A percentile compares a stretch with the other conserved stretches of the same genome.
These are phyloP conservation scores for Macrobrachium nipponense DNA, from an alignment of 1,140 invertebrate genomes.

Conservation along the genomic window DNA sequence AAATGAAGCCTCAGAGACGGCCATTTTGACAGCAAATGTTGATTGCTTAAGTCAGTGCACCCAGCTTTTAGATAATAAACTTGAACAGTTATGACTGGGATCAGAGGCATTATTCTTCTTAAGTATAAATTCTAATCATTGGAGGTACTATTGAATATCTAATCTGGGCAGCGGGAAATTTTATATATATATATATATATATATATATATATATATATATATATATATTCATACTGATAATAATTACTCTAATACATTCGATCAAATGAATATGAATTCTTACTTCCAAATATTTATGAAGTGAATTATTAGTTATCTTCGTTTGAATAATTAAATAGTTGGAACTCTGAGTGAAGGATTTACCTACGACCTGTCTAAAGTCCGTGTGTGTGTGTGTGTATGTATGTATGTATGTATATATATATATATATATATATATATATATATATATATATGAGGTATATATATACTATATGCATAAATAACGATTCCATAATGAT, in stretches of 20 bases:
- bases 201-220: conserved; percentile 31
- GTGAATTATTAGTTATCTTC: background rate
- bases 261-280: background rate
- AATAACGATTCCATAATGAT: background rate
- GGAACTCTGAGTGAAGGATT: no score
- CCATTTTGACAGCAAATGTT: no score
- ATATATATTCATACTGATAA: conserved; percentile 18
- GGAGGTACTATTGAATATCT: background rate
- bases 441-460: conserved; percentile 46
- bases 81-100: no score
- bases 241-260: background rate
- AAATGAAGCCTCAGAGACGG: no score
- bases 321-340: background rate
- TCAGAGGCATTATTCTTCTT: background rate
- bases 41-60: no score
- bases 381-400: conserved; percentile 29
- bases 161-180: background rate
- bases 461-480: conserved; percentile 38
- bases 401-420: conserved; percentile 43
- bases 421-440: conserved; percentile 41
- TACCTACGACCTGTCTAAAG: no score
- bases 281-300: background rate
- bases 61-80: no score
- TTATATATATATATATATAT: conserved; percentile 26
- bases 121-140: background rate